Evolutionary conservation across 35 echinoderm and acorn worm genomes (phyloP).

Genomic region (Patiria miniata): DNA sequence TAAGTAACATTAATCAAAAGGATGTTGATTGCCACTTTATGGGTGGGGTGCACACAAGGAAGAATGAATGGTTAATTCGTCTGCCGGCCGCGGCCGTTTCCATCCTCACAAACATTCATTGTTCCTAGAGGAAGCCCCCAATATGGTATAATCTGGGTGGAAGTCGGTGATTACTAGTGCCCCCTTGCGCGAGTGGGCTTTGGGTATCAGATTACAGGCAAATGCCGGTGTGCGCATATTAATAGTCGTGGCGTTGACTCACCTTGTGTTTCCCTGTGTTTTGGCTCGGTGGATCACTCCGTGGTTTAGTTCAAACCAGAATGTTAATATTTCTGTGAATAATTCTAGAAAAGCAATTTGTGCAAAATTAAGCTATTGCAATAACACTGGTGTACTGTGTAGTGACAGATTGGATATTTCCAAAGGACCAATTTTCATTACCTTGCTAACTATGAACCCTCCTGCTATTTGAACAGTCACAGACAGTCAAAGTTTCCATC

Average conservation of each 20-base stretch:
- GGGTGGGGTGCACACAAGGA: background rate
- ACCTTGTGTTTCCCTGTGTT: background rate
- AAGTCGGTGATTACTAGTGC: background rate
- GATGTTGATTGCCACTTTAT: background rate
- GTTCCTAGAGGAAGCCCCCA: background rate
- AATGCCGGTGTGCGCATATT: background rate
- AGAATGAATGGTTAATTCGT: background rate
- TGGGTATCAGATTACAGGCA: background rate
- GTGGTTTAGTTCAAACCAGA: background rate
- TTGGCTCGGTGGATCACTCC: background rate
- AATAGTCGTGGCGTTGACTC: background rate
- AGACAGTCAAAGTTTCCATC: too few species aligned
- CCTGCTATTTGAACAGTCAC: too few species aligned
- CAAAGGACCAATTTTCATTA: too few species aligned
- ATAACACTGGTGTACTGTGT: too few species aligned
- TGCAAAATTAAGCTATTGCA: too few species aligned
- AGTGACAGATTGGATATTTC: too few species aligned
- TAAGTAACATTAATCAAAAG: background rate
- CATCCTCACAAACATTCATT: background rate
- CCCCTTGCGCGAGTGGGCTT: background rate
- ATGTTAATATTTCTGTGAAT: background rate
- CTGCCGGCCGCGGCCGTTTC: too few species aligned
- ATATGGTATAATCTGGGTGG: background rate
- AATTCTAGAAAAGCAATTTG: background rate
- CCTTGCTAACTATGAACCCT: too few species aligned